A percentile compares a stretch with the other conserved stretches of the same genome.
Conservation (phyloP, 1,140 invertebrate genomes). For the Argopecten irradians region DNA sequence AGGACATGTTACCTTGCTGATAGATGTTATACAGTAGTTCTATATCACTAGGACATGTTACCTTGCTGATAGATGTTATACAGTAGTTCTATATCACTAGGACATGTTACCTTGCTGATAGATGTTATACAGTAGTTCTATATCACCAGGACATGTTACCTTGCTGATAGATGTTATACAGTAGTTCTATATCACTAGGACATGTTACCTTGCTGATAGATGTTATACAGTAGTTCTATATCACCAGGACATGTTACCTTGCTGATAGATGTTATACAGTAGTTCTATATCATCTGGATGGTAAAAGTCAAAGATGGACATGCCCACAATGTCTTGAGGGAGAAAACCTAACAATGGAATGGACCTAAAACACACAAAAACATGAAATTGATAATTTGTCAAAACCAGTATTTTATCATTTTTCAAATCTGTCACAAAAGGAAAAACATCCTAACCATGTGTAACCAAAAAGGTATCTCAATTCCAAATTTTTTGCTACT, state of each 20-base stretch:
- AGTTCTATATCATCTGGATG: conserved; percentile 89
- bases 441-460: no score
- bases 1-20: conserved; percentile 85
- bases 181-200: conserved; percentile 87
- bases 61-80: conserved; percentile 90
- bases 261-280: conserved; percentile 89
- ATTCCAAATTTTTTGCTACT: neutral
- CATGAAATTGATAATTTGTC: neutral
- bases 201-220: conserved; percentile 87
- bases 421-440: no score
- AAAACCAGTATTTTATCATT: neutral
- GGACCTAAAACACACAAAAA: conserved; percentile 78
- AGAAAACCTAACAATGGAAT: conserved; percentile 90
- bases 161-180: conserved; percentile 90
- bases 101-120: conserved; percentile 87
- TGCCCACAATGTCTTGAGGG: conserved; percentile 90
- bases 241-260: conserved; percentile 83
- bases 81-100: conserved; percentile 87
- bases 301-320: conserved; percentile 90
- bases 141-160: conserved; percentile 87
- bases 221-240: conserved; percentile 85
- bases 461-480: neutral
- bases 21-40: conserved; percentile 88
- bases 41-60: conserved; percentile 86
- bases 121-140: conserved; percentile 86